phyloP scores from a whole-genome alignment of 2,888 invertebrate genomes.

The Crocallis elinguaria region DNA sequence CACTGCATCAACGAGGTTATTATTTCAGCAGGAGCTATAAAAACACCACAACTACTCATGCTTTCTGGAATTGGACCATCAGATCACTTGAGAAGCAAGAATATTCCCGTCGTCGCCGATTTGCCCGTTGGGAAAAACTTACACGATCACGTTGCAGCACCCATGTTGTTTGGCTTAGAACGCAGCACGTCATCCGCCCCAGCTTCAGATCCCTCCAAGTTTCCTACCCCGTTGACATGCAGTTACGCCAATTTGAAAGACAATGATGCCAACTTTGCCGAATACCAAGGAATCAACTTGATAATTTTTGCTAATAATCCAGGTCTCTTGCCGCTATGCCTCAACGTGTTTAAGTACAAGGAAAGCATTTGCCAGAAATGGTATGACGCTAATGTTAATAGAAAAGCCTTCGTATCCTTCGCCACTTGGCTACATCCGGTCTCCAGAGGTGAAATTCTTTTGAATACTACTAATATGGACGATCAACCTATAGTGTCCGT shows the following conservation, averaged over 20 bases:
- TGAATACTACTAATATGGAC: constrained; percentile 79
- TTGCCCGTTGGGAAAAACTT: constrained; percentile 72
- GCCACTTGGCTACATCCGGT: constrained; percentile 60
- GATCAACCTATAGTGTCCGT: constrained; percentile 84
- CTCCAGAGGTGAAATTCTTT: constrained; percentile 79
- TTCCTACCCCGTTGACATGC: constrained; percentile 33
- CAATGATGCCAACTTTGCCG: constrained; percentile 36
- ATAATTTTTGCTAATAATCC: constrained; percentile 16
- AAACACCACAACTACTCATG: constrained; percentile 73
- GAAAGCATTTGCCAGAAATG: constrained; percentile 42
- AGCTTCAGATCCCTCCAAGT: constrained; percentile 32
- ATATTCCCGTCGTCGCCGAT: constrained; percentile 60
- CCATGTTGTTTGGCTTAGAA: constrained; percentile 41
- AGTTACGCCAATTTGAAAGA: constrained; percentile 38
- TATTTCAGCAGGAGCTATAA: constrained; percentile 70
- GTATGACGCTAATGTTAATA: constrained; percentile 36
- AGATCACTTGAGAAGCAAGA: constrained; percentile 52
- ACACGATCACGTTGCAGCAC: constrained; percentile 66
- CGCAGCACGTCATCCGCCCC: background rate
- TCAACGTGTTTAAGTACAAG: constrained; percentile 79
- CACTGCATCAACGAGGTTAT: constrained; percentile 73
- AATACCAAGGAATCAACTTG: constrained; percentile 38
- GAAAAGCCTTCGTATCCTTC: constrained; percentile 33
- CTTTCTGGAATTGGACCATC: constrained; percentile 75
- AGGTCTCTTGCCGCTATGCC: constrained; percentile 27